Evolutionary conservation across 1,140 invertebrate genomes (phyloP), one percentile per base, ranked within the genome.

Genomic region (Drosophila trapezifrons): DNA sequence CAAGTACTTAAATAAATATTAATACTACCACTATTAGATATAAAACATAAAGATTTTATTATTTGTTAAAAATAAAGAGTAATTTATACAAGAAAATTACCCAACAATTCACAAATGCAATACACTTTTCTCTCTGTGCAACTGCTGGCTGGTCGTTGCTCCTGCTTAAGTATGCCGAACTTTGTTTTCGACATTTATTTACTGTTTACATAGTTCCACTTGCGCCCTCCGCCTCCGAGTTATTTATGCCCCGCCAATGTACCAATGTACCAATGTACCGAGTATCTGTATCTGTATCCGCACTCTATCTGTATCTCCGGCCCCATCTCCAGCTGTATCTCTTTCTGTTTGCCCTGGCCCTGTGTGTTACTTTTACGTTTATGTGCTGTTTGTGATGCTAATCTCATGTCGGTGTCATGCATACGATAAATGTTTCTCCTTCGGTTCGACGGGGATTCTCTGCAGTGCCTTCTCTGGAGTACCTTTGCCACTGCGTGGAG

Each of bases 331-430:
- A 59, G 54, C 56, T 78, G 43, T 67, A 79, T 74, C 27, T 52
- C 38, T 52, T 57, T 55, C 58, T 62, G 59, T 76, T 76, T 75
- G 62, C 63, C 56, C 45, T 43, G 40, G 43, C 20, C 42, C 65
- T 64, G 76, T 84, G 73, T 85, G 83, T 87, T 86, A 87, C 79
- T 80, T 80, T 87, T 83, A 83, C 82, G 82, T 87, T 87, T 89
- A 87, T 89, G 84, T 87, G 80, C 84, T 87, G 83, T 89, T 87
- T 87, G 83, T 89, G 83, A 87, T 87, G 84, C 83, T 87, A 86
- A 86, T 86, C 83, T 87, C 71, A 79, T 73, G 78, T 79, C 79
- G 73, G 79, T 86, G 83, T 78, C 83, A 87, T 83, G 83, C 83
- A 87, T 86, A 87, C 83, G 79, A 87, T 87, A 87, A 87, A 86